Evolutionary conservation across 2,888 invertebrate species (phyloP), one percentile per base, ranked within the genome.

Genomic region (Chrysotoxum bicinctum): DNA sequence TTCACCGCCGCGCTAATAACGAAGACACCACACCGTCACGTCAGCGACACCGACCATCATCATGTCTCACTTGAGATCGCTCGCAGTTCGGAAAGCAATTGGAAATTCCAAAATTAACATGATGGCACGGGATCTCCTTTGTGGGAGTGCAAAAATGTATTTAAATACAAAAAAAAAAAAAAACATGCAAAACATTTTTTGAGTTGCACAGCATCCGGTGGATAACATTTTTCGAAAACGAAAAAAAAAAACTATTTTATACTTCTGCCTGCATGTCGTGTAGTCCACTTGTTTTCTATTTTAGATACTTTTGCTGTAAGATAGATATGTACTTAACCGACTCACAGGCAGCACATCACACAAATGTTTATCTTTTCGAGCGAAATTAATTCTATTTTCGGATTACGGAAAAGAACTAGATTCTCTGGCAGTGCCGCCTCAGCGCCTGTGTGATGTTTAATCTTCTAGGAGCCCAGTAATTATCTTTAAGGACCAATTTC

Each of bases 141-240:
- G 83, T 78, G 62, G 78, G 82, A 73, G 82, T 77, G 60, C 66
- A 66, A 69, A 83, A 52, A 58, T 70, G 32, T 48, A 35, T 16
- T 30, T 56, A 70, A 43, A 74, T 45, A 50, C 30, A 60, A 68
- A 16, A 35, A 26, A 52, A 58, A 30, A 32, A 48, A 50, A n/a
- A 45, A 70, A 56, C 37, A 72, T 85, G 85, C 73, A 85, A 81
- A 76, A 77, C 40, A 78, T 83, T 84, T 83, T 70, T 78, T 83
- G 74, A 69, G 74, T 66, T 75, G 75, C 79, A 35, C 78, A 75
- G 69, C 81, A 85, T 85, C 85, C 85, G 85, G 85, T 69, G 81
- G 85, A 85, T 85, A 81, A 77, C 45, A 66, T 69, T 72, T 69
- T 43, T 72, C 26, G 4, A 32, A 16, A 40, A 14, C 7, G 26